Percentiles rank a stretch among this genome's conserved stretches.
phyloP scores from a whole-genome alignment of 2,888 invertebrate genomes.

The Lottia gigantea region DNA sequence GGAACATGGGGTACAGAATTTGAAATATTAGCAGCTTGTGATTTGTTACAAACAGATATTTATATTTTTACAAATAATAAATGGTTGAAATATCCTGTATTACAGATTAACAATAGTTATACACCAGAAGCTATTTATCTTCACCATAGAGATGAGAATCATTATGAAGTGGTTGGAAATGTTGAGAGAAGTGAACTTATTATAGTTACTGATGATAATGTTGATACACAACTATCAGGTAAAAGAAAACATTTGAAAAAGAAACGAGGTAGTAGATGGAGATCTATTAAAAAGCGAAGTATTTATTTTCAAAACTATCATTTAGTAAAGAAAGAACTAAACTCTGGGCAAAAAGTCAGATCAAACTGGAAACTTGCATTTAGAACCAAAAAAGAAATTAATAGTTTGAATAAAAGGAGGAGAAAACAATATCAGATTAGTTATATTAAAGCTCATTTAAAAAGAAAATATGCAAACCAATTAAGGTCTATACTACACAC shows the following conservation, averaged over 20 bases:
- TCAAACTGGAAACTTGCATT: not conserved
- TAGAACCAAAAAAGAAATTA: not conserved
- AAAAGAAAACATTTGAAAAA: not conserved
- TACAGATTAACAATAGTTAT: not conserved
- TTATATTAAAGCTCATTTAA: too few relatives aligned
- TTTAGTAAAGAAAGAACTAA: not conserved
- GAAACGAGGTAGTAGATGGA: not conserved
- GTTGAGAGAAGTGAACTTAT: not conserved
- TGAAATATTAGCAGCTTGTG: not conserved
- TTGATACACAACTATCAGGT: not conserved
- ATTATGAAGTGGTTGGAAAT: not conserved
- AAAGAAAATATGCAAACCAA: not conserved
- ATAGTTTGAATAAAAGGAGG: not conserved
- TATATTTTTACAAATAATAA: not conserved
- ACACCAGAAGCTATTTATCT: not conserved
- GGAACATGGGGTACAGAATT: conserved; percentile 1
- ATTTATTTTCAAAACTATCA: not conserved
- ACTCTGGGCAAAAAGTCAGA: not conserved
- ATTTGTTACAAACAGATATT: not conserved
- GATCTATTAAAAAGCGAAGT: not conserved
- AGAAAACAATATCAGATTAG: not conserved
- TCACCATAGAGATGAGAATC: not conserved
- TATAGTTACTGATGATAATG: not conserved
- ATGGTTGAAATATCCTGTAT: not conserved
- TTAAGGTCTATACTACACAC: not conserved